Evolutionary conservation across 2,888 invertebrate genomes (phyloP).

Genomic region (Hypselothyrea guttata): DNA sequence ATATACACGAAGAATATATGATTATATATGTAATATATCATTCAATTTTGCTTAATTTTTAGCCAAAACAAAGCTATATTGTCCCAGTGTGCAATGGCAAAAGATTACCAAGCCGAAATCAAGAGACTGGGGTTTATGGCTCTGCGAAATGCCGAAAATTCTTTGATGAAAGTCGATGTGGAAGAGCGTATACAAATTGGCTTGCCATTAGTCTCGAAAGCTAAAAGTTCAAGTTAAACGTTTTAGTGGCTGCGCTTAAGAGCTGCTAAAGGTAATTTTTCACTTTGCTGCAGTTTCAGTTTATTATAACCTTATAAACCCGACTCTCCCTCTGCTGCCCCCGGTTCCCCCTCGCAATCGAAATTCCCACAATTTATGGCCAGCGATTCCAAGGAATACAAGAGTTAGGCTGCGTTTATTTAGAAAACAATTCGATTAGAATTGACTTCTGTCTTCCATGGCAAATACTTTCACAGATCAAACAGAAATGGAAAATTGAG

Average conservation of each 20-base stretch:
- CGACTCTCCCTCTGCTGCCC: constrained; percentile 5
- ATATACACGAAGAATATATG: too few relatives aligned
- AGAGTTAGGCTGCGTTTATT: constrained; percentile 50
- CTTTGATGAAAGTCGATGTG: constrained; percentile 62
- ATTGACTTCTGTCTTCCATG: constrained; percentile 77
- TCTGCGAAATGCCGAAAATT: constrained; percentile 70
- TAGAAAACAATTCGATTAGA: constrained; percentile 79
- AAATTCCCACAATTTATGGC: constrained; percentile 68
- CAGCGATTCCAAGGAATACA: constrained; percentile 51
- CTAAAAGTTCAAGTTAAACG: constrained; percentile 66
- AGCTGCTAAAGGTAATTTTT: constrained; percentile 66
- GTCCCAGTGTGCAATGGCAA: too few relatives aligned
- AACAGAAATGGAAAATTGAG: constrained; percentile 32
- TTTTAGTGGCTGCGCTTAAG: constrained; percentile 76
- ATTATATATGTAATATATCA: too few relatives aligned
- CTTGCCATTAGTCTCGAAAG: constrained; percentile 70
- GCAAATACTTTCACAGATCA: constrained; percentile 64
- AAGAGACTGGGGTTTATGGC: constrained; percentile 58
- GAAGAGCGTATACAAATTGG: constrained; percentile 69
- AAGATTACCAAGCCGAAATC: constrained; percentile 15
- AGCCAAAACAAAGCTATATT: too few relatives aligned
- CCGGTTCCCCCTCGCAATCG: background rate
- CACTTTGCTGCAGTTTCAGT: constrained; percentile 69
- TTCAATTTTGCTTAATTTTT: too few relatives aligned
- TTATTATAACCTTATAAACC: constrained; percentile 63